A percentile compares a stretch with the other conserved stretches of the same genome.
phyloP scores from a whole-genome alignment of 2,113 vertebrate species.

The Eidolon helvum region DNA sequence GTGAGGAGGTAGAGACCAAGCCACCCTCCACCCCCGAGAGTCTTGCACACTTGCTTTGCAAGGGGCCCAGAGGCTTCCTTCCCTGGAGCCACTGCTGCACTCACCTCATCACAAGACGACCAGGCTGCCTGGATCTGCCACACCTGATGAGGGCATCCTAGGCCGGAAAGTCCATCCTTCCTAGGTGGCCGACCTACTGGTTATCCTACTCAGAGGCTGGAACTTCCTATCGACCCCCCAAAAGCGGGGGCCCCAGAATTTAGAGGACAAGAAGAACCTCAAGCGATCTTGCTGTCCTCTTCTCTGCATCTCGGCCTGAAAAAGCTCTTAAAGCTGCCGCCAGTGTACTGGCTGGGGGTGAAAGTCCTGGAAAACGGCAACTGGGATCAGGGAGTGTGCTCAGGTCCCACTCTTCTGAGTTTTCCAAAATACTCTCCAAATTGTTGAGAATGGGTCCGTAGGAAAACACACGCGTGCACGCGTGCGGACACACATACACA shows the following conservation, averaged over 20 bases:
- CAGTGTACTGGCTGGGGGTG: background rate
- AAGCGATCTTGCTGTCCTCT: background rate
- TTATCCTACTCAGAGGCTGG: background rate
- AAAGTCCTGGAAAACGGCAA: background rate
- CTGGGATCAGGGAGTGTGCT: background rate
- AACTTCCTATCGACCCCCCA: background rate
- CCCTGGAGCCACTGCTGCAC: rapidly evolving
- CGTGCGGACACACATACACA: background rate
- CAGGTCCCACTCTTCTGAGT: background rate
- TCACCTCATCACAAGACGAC: background rate
- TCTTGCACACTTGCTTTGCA: background rate
- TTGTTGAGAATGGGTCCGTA: background rate
- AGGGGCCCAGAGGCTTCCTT: background rate
- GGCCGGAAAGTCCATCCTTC: background rate
- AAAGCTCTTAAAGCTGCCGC: background rate
- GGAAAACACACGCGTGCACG: background rate
- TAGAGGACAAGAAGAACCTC: background rate
- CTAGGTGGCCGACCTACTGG: background rate
- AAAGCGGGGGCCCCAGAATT: background rate
- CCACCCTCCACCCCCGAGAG: no score
- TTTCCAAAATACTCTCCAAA: background rate
- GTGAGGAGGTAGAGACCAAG: no score
- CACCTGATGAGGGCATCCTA: background rate
- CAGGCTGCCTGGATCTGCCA: background rate
- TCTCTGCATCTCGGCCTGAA: background rate